Conservation (phyloP, 2,113 vertebrate species). For the Psammodynastes pulverulentus region DNA sequence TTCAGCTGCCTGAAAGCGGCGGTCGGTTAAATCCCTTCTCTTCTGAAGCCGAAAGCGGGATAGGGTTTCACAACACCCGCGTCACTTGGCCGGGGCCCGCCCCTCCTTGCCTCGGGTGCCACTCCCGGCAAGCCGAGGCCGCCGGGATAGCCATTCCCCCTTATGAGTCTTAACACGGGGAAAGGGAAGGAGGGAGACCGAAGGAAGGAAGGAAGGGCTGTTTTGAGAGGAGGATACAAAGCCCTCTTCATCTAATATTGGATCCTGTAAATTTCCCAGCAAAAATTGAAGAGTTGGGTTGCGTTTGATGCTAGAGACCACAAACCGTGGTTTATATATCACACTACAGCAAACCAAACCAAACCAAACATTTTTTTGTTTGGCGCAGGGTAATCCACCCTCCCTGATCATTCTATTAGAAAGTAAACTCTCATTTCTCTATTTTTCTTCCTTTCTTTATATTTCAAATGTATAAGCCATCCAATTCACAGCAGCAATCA, state of each 20-base stretch:
- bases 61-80: conserved; percentile 32
- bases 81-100: conserved; percentile 52
- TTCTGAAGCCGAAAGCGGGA: neutral
- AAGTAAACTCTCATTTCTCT: neutral
- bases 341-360: neutral
- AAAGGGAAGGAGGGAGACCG: neutral
- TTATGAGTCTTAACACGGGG: neutral
- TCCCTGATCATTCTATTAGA: neutral
- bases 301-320: neutral
- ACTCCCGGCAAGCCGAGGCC: neutral
- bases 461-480: neutral
- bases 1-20: neutral
- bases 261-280: neutral
- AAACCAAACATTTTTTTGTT: neutral
- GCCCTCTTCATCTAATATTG: neutral
- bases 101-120: conserved; percentile 24
- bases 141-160: neutral
- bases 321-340: neutral
- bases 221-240: neutral
- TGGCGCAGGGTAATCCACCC: neutral
- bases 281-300: neutral
- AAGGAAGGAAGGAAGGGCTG: neutral
- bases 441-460: neutral
- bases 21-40: neutral
- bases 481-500: neutral